Evolutionary conservation across 2,888 invertebrate species (phyloP).

Genomic region (Pterobdella sp.): DNA sequence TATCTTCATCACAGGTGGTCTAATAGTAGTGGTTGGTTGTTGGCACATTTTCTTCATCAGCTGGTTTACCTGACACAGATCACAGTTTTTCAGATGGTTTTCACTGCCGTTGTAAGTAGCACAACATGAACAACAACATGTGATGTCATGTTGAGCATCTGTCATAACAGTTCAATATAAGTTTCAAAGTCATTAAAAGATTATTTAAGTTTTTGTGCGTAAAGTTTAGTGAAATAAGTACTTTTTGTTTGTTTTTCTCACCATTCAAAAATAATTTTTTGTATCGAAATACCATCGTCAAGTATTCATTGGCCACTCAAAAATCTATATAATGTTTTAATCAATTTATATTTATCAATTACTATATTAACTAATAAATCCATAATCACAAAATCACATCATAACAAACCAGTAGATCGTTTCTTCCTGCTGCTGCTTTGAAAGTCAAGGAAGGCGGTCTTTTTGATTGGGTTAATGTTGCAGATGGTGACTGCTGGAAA

Average conservation of each 20-base stretch:
- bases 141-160: neutral
- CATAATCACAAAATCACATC: neutral
- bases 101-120: neutral
- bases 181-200: neutral
- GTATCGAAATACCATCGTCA: no score
- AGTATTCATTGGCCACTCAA: neutral
- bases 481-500: constrained; percentile 4
- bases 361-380: neutral
- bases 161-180: neutral
- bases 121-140: constrained; percentile 5
- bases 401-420: neutral
- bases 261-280: neutral
- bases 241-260: neutral
- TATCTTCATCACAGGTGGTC: neutral
- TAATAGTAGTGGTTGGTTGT: neutral
- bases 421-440: neutral
- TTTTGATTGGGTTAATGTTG: constrained; percentile 5
- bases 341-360: neutral
- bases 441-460: neutral
- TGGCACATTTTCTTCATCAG: neutral
- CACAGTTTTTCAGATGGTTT: neutral
- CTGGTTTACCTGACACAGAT: neutral
- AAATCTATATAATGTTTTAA: neutral
- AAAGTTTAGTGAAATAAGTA: no score
- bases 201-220: neutral